These are phyloP conservation scores for Slavum lentiscoides DNA, from an alignment of 2,888 invertebrate species.

Conservation along the genomic window DNA sequence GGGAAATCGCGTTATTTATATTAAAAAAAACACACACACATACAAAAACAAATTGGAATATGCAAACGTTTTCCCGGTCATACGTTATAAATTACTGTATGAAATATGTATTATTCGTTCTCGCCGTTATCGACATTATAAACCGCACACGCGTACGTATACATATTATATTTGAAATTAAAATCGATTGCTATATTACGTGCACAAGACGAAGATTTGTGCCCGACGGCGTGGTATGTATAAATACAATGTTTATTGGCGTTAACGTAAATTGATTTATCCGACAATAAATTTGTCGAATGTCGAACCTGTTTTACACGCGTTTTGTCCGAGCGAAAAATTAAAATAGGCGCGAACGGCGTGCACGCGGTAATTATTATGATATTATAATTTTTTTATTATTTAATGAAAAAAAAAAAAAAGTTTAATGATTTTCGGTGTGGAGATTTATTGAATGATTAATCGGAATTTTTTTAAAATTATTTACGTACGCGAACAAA, in stretches of 20 bases:
- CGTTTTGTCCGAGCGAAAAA: neutral
- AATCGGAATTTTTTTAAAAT: too few species aligned
- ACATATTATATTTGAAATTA: neutral
- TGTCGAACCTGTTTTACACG: neutral
- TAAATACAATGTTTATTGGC: neutral
- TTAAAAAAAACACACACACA: too few species aligned
- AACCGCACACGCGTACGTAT: neutral
- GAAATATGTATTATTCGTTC: constrained; percentile 12
- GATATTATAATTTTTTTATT: too few species aligned
- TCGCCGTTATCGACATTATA: neutral
- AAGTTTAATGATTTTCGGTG: too few species aligned
- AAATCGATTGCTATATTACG: constrained; percentile 19
- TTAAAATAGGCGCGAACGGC: neutral
- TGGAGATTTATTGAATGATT: too few species aligned
- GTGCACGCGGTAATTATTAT: neutral
- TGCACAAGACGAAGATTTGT: neutral
- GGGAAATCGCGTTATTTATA: neutral
- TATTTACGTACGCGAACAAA: too few species aligned
- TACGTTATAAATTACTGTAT: constrained; percentile 20
- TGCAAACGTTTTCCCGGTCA: neutral
- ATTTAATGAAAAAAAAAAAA: too few species aligned
- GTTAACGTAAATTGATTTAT: constrained; percentile 36
- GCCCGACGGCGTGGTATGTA: constrained; percentile 5
- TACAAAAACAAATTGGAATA: constrained; percentile 27
- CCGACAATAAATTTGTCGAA: constrained; percentile 25